Percentiles rank a stretch among this genome's conserved stretches.
Evolutionary conservation across 1,140 invertebrate genomes (phyloP).

Genomic region (Trichomalopsis sarcophagae): DNA sequence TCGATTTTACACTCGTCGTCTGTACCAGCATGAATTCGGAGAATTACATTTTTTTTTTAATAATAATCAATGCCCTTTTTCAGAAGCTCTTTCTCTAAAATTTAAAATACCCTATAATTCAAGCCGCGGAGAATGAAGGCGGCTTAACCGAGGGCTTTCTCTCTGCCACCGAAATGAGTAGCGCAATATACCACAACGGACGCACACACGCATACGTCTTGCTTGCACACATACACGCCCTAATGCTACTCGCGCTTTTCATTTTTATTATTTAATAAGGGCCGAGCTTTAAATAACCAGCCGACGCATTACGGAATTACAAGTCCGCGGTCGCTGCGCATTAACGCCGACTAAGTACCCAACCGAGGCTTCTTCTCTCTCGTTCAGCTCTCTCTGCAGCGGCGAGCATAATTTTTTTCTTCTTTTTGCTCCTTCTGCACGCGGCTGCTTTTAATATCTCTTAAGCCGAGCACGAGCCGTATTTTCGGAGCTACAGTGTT

Average conservation of each 20-base stretch:
- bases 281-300: neutral
- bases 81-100: neutral
- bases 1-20: neutral
- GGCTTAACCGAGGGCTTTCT: neutral
- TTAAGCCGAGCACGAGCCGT: neutral
- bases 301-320: conserved; percentile 16
- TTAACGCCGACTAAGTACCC: conserved; percentile 9
- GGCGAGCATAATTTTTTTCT: neutral
- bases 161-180: neutral
- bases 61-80: neutral
- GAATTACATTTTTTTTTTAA: neutral
- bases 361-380: neutral
- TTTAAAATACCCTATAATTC: neutral
- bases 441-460: neutral
- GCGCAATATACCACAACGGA: neutral
- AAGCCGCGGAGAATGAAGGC: neutral
- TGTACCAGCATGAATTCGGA: neutral
- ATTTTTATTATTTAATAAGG: neutral
- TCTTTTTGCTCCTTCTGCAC: neutral
- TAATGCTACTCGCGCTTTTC: neutral
- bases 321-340: neutral
- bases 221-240: neutral
- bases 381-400: neutral
- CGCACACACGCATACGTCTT: neutral
- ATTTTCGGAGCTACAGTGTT: neutral